phyloP scores from a whole-genome alignment of 2,888 invertebrate genomes.

The Seladonia tumulorum region DNA sequence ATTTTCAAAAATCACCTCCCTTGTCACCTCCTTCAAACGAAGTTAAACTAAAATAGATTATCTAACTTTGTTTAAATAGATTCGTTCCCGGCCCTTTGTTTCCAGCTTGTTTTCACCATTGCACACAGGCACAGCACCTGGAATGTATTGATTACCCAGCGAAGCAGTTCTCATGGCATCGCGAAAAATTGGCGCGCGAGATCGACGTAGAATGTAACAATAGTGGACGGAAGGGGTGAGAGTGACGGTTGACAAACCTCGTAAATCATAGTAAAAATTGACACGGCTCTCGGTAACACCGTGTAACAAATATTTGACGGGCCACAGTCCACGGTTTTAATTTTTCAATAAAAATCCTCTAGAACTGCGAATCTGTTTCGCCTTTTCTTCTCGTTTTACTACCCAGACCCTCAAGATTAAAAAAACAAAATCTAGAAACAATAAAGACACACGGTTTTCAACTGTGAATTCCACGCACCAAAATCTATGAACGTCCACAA shows the following conservation, averaged over 20 bases:
- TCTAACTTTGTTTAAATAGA: slow-evolving; percentile 31
- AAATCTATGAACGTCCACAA: background rate
- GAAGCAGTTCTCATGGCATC: slow-evolving; percentile 38
- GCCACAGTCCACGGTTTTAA: background rate
- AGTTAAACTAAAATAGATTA: slow-evolving; percentile 16
- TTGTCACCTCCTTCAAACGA: background rate
- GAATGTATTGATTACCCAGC: slow-evolving; percentile 43
- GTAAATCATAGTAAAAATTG: slow-evolving; percentile 62
- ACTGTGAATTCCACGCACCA: background rate
- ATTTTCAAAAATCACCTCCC: too few relatives aligned
- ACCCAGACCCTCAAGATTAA: background rate
- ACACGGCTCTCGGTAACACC: slow-evolving; percentile 22
- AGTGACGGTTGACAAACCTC: slow-evolving; percentile 63
- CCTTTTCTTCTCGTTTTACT: background rate
- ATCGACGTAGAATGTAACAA: slow-evolving; percentile 49
- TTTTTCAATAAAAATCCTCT: slow-evolving; percentile 42
- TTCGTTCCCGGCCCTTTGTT: background rate
- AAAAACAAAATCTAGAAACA: background rate
- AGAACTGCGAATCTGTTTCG: background rate
- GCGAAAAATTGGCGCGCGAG: slow-evolving; percentile 8
- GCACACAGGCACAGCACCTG: background rate
- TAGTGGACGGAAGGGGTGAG: slow-evolving; percentile 44
- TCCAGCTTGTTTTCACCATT: background rate
- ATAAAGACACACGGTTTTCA: background rate
- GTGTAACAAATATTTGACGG: slow-evolving; percentile 50